Evolutionary conservation across 2,888 invertebrate genomes (phyloP).

Genomic region (Calameuta pallipes): DNA sequence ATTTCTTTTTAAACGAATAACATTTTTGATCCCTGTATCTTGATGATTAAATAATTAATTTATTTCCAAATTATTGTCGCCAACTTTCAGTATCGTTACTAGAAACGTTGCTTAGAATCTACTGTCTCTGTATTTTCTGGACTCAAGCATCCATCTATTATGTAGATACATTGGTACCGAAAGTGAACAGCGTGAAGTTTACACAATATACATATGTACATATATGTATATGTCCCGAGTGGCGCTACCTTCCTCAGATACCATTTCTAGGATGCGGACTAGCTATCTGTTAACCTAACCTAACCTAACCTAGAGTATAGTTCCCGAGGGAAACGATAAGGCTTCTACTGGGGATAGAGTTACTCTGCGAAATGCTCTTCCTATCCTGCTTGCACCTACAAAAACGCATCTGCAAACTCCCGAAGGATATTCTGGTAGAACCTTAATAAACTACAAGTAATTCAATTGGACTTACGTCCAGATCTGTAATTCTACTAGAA

Average conservation of each 20-base stretch:
- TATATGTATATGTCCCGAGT: background rate
- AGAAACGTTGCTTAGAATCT: background rate
- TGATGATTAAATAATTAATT: background rate
- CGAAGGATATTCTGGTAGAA: background rate
- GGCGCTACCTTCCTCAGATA: slow-evolving; percentile 1
- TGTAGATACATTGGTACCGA: background rate
- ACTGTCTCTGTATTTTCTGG: background rate
- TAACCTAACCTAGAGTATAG: background rate
- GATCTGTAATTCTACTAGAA: background rate
- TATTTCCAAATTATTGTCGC: background rate
- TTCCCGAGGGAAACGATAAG: slow-evolving; percentile 2
- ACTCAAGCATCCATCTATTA: background rate
- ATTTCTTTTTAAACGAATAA: background rate
- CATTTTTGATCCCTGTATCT: background rate
- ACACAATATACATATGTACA: no score
- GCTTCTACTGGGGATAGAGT: background rate
- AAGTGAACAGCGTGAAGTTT: no score
- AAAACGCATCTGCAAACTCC: background rate
- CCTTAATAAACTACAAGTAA: background rate
- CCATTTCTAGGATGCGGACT: background rate
- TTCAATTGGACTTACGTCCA: background rate
- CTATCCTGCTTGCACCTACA: background rate
- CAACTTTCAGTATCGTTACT: background rate
- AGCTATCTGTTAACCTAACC: background rate
- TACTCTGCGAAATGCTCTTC: background rate